Conservation (phyloP, 2,888 invertebrate genomes). For the Stramonita haemastoma region DNA sequence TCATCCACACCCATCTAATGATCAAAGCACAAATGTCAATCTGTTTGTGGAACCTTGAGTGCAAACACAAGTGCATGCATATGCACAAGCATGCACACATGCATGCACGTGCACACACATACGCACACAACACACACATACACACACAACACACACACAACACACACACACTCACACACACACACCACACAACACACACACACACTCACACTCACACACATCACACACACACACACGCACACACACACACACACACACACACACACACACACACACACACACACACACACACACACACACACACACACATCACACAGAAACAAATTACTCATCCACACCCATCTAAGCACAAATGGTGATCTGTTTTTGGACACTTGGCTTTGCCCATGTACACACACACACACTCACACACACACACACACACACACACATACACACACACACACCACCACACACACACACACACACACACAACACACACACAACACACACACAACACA, state of each 20-base stretch:
- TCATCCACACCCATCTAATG: no score
- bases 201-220: not conserved
- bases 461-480: no score
- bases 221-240: not conserved
- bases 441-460: no score
- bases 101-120: not conserved
- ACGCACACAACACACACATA: not conserved
- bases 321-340: no score
- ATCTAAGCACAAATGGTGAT: no score
- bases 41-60: no score
- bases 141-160: not conserved
- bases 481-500: no score
- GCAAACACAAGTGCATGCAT: not conserved
- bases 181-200: not conserved
- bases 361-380: no score
- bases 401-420: not conserved
- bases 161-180: not conserved
- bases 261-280: not conserved
- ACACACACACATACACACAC: not conserved
- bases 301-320: not conserved
- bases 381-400: conserved; percentile 16
- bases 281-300: not conserved
- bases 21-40: no score
- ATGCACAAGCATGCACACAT: no score
- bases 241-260: conserved; percentile 6